Percentiles rank a stretch among this genome's conserved stretches.
phyloP scores from a whole-genome alignment of 1,140 invertebrate species.

The Drosophila oshimai region DNA sequence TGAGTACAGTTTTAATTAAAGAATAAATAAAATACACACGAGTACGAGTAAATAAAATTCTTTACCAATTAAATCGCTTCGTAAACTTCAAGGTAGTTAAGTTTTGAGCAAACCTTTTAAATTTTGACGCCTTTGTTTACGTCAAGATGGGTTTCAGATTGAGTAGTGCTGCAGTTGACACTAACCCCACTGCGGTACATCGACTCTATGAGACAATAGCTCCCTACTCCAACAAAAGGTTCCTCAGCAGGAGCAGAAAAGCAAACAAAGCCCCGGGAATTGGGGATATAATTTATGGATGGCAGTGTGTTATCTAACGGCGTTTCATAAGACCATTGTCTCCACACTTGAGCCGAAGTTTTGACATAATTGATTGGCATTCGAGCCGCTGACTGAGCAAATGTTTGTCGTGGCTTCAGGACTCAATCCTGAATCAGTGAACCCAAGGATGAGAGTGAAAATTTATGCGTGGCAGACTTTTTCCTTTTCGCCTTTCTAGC shows the following conservation, averaged over 20 bases:
- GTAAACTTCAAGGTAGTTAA: neutral
- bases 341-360: constrained; percentile 8
- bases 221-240: constrained; percentile 28
- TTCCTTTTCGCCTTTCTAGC: neutral
- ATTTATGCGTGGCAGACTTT: constrained; percentile 43
- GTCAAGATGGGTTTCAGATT: neutral
- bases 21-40: no score
- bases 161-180: constrained; percentile 10
- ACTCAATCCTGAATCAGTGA: constrained; percentile 30
- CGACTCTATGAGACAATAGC: constrained; percentile 30
- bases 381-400: constrained; percentile 24
- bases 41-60: no score
- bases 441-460: constrained; percentile 3
- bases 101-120: neutral
- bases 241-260: neutral
- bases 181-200: constrained; percentile 12
- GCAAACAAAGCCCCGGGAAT: constrained; percentile 27
- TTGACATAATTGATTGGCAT: constrained; percentile 60
- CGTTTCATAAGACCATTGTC: constrained; percentile 37
- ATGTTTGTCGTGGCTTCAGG: constrained; percentile 32
- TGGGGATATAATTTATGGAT: constrained; percentile 66
- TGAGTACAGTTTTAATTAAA: no score
- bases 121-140: no score
- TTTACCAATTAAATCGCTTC: neutral
- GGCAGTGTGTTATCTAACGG: constrained; percentile 63